phyloP scores from a whole-genome alignment of 2,797 vertebrate species.

The Phoxinus dragarum region DNA sequence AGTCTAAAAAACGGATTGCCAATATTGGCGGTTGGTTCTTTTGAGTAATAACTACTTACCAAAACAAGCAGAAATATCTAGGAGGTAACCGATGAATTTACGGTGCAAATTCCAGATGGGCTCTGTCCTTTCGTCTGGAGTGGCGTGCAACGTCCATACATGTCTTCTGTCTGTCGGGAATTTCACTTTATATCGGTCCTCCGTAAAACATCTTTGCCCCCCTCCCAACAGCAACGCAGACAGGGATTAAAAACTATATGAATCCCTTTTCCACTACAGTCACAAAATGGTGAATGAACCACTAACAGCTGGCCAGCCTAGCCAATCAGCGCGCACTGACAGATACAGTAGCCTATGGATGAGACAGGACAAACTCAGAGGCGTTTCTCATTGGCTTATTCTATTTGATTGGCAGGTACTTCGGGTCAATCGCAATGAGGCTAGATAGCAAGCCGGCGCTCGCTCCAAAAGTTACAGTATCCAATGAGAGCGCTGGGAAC shows the following conservation, averaged over 20 bases:
- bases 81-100: slow-evolving; percentile 70
- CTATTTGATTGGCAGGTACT: slow-evolving; percentile 67
- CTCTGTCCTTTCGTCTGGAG: slow-evolving; percentile 60
- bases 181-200: slow-evolving; percentile 74
- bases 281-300: slow-evolving; percentile 99
- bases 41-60: slow-evolving; percentile 77
- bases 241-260: slow-evolving; percentile 80
- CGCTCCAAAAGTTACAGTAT: slow-evolving; percentile 86
- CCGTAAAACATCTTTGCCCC: slow-evolving; percentile 76
- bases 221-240: slow-evolving; percentile 78
- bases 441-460: slow-evolving; percentile 62
- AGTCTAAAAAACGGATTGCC: background rate
- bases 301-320: slow-evolving; percentile 88
- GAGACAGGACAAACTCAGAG: slow-evolving; percentile 52
- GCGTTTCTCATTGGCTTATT: slow-evolving; percentile 73
- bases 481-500: slow-evolving; percentile 82
- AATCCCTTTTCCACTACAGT: slow-evolving; percentile 91
- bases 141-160: slow-evolving; percentile 72
- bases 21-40: slow-evolving; percentile 40
- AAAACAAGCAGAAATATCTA: slow-evolving; percentile 65
- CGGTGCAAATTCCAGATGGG: slow-evolving; percentile 69
- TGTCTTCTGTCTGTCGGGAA: slow-evolving; percentile 60
- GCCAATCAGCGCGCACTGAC: slow-evolving; percentile 86
- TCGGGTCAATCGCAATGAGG: slow-evolving; percentile 71
- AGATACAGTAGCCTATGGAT: slow-evolving; percentile 84